Conservation (phyloP, 2,113 vertebrate species). For the Engystomops pustulosus region DNA sequence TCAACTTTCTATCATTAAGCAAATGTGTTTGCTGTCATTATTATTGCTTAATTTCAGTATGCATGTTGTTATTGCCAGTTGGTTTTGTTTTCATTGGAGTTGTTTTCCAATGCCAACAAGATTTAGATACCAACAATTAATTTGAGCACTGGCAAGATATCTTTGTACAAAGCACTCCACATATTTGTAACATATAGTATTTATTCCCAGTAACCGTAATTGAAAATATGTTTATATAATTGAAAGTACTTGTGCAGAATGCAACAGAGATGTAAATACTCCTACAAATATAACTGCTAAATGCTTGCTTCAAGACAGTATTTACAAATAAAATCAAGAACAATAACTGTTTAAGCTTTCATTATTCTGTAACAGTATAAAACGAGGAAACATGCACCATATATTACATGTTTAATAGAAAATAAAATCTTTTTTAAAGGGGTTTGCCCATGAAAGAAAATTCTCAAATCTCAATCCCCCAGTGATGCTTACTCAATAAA, state of each 20-base stretch:
- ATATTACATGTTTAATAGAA: no score
- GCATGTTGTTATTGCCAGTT: conserved; percentile 48
- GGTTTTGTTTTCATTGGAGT: conserved; percentile 30
- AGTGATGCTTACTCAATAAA: no score
- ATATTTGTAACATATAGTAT: conserved; percentile 25
- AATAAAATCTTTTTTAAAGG: no score
- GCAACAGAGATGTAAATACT: not conserved
- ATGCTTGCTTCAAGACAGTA: not conserved
- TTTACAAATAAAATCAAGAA: not conserved
- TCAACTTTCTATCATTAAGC: not conserved
- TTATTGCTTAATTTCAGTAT: conserved; percentile 22
- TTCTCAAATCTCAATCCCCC: no score
- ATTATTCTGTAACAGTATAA: not conserved
- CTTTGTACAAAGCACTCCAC: not conserved
- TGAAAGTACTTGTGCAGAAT: not conserved
- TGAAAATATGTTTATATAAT: conserved; percentile 35
- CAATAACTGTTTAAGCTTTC: not conserved
- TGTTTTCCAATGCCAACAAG: conserved; percentile 57
- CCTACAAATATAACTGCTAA: not conserved
- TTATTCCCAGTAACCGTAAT: conserved; percentile 14
- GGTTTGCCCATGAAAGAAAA: no score
- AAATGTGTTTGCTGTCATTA: not conserved
- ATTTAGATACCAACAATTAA: conserved; percentile 51
- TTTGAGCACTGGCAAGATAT: conserved; percentile 9
- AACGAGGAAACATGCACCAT: no score